These are phyloP conservation scores for Recurvirostra avosetta DNA, from an alignment of 2,113 vertebrate genomes.

Conservation along the genomic window DNA sequence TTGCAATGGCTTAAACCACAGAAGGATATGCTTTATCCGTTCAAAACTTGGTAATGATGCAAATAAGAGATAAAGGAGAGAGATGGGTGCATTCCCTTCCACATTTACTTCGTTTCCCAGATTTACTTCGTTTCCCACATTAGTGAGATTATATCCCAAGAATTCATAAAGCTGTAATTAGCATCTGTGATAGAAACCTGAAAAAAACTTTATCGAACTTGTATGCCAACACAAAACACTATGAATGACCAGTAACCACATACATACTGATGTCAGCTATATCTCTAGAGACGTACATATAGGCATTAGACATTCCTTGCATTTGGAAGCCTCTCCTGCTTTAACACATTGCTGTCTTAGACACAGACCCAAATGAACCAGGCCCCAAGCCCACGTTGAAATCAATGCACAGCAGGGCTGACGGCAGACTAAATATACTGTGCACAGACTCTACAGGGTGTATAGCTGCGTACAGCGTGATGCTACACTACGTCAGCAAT, in stretches of 20 bases:
- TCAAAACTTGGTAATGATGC: not conserved
- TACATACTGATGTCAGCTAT: fast-evolving
- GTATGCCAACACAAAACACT: not conserved
- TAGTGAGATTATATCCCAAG: not conserved
- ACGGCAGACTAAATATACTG: not conserved
- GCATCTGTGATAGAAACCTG: not conserved
- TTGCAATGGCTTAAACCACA: not conserved
- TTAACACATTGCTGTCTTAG: not conserved
- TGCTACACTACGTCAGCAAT: fast-evolving
- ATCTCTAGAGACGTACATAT: not conserved
- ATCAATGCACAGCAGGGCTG: not conserved
- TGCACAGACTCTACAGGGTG: not conserved
- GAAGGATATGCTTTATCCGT: not conserved
- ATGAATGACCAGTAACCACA: not conserved
- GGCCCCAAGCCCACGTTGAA: not conserved
- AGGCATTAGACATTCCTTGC: not conserved
- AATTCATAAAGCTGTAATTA: not conserved
- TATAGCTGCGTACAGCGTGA: not conserved
- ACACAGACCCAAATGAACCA: not conserved
- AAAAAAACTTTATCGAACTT: not conserved
- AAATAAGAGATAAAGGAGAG: not conserved
- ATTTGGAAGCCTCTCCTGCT: not conserved
- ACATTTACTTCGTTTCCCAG: not conserved
- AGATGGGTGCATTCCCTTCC: not conserved
- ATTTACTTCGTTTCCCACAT: not conserved